Evolutionary conservation across 53 echinoderm and acorn worm genomes (phyloP).

Genomic region (Holothuria leucospilota): DNA sequence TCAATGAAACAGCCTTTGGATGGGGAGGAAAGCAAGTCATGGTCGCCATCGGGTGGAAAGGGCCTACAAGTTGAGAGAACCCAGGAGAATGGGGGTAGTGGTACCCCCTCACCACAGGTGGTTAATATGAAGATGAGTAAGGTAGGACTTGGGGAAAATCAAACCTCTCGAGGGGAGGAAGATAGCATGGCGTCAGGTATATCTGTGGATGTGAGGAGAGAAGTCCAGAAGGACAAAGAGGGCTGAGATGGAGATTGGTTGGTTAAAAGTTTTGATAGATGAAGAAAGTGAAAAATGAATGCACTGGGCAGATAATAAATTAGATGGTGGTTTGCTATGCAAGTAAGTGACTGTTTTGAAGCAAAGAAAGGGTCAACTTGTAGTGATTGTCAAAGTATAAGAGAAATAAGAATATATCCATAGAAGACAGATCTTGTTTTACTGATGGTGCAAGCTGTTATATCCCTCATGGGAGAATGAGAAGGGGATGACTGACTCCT

Average conservation of each 20-base stretch:
- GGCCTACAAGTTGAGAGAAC: not conserved
- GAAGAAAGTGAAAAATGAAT: no score
- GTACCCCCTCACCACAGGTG: slow-evolving; percentile 6
- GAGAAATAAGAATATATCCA: no score
- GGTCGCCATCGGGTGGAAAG: not conserved
- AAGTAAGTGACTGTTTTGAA: no score
- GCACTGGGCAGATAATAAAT: no score
- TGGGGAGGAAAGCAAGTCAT: slow-evolving; percentile 7
- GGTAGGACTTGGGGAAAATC: slow-evolving; percentile 44
- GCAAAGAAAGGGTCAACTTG: no score
- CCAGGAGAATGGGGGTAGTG: slow-evolving; percentile 33
- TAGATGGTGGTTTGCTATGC: no score
- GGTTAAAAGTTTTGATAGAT: no score
- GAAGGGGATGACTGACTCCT: no score
- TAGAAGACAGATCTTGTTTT: no score
- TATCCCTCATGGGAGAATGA: no score
- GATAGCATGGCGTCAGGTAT: slow-evolving; percentile 50
- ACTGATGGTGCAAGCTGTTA: no score
- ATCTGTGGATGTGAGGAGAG: slow-evolving; percentile 54
- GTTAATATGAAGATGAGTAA: slow-evolving; percentile 3
- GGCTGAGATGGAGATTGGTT: not conserved
- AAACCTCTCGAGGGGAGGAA: slow-evolving; percentile 43
- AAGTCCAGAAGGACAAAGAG: slow-evolving; percentile 37
- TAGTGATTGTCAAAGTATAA: no score
- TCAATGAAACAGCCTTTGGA: slow-evolving; percentile 48